A percentile compares a stretch with the other conserved stretches of the same genome.
Conservation (phyloP, 2,797 vertebrate species). For the Atherinosoma microstoma region DNA sequence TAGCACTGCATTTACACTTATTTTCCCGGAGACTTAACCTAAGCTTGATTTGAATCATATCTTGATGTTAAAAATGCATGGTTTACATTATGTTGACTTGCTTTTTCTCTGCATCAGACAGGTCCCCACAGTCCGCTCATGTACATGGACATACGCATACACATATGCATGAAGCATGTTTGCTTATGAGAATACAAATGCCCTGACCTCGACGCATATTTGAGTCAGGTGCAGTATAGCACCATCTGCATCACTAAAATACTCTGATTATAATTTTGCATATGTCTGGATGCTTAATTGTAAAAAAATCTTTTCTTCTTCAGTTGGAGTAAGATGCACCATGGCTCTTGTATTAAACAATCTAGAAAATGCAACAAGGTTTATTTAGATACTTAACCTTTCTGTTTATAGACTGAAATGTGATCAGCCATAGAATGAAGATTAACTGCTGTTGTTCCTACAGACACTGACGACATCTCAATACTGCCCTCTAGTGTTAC, state of each 20-base stretch:
- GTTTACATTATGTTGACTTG: background rate
- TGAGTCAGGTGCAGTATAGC: background rate
- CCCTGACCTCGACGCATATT: background rate
- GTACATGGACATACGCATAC: background rate
- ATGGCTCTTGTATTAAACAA: background rate
- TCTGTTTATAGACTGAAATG: background rate
- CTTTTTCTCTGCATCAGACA: too few relatives aligned
- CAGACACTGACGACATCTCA: slow-evolving; percentile 4
- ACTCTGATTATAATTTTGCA: background rate
- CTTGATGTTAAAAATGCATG: background rate
- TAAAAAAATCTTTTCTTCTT: background rate
- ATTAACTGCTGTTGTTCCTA: background rate
- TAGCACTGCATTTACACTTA: background rate
- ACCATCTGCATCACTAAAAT: background rate
- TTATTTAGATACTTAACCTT: background rate
- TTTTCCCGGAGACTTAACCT: background rate
- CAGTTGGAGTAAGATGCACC: background rate
- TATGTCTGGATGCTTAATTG: background rate
- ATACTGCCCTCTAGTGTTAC: slow-evolving; percentile 73
- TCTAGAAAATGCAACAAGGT: background rate
- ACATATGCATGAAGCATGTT: background rate
- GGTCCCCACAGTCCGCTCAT: too few relatives aligned
- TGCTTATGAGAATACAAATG: background rate
- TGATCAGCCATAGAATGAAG: background rate
- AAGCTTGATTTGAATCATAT: background rate